phyloP scores from a whole-genome alignment of 2,888 invertebrate species.

The Pheosia gnoma region DNA sequence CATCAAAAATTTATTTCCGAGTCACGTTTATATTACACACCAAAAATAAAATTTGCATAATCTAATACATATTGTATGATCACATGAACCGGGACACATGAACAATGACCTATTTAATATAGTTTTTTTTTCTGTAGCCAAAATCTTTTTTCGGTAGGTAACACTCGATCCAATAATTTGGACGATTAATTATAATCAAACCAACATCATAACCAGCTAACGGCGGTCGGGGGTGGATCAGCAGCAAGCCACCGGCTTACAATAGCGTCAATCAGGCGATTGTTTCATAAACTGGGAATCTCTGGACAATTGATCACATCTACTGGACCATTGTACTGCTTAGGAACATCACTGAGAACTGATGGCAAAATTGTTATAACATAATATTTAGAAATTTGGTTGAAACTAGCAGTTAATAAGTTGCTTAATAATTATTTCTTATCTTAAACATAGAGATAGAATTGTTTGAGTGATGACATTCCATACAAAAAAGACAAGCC shows the following conservation, averaged over 20 bases:
- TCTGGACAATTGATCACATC: neutral
- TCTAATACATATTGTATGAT: too few relatives aligned
- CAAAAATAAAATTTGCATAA: too few relatives aligned
- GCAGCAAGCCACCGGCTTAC: slow-evolving; percentile 27
- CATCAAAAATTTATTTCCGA: too few relatives aligned
- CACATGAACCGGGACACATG: neutral
- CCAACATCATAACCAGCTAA: slow-evolving; percentile 8
- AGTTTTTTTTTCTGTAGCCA: neutral
- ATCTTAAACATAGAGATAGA: too few relatives aligned
- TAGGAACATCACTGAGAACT: neutral
- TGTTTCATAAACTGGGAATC: slow-evolving; percentile 8
- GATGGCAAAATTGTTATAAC: neutral
- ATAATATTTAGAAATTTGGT: neutral
- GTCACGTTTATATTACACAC: too few relatives aligned
- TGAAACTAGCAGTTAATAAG: too few relatives aligned
- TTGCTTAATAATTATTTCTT: too few relatives aligned
- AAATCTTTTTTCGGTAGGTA: neutral
- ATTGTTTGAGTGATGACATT: neutral
- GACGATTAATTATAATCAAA: slow-evolving; percentile 23
- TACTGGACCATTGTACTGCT: neutral
- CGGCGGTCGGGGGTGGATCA: slow-evolving; percentile 16
- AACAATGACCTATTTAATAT: neutral
- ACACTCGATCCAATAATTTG: slow-evolving; percentile 12
- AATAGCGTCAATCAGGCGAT: slow-evolving; percentile 34
- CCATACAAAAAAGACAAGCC: neutral